phyloP scores from a whole-genome alignment of 92 coral and sea anemone genomes.

The Palythoa grandis region DNA sequence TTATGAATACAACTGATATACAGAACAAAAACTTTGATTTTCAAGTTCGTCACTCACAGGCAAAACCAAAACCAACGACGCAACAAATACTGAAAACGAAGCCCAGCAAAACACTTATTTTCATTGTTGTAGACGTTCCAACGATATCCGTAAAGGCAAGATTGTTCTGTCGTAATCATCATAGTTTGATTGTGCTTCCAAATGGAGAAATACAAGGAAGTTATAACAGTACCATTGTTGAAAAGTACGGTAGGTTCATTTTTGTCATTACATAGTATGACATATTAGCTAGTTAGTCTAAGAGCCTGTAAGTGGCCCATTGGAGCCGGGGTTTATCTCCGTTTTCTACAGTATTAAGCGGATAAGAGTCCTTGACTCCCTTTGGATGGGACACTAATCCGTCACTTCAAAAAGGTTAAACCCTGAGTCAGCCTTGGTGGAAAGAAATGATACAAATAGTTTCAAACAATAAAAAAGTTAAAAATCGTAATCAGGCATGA shows the following conservation, averaged over 20 bases:
- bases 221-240: not conserved
- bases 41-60: not conserved
- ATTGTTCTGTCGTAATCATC: slow-evolving; percentile 19
- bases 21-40: not conserved
- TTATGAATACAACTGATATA: not conserved
- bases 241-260: slow-evolving; percentile 17
- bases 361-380: too few relatives aligned
- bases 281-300: not conserved
- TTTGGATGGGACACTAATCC: too few relatives aligned
- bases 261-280: too few relatives aligned
- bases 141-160: slow-evolving; percentile 20
- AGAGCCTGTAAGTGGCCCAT: not conserved
- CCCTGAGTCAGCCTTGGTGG: too few relatives aligned
- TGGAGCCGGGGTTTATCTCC: too few relatives aligned
- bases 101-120: not conserved
- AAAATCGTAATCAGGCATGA: too few relatives aligned
- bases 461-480: too few relatives aligned
- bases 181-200: slow-evolving; percentile 34
- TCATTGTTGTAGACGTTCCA: slow-evolving; percentile 3
- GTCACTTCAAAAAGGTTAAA: too few relatives aligned
- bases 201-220: slow-evolving; percentile 25
- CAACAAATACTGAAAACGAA: not conserved
- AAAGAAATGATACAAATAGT: too few relatives aligned
- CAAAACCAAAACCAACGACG: slow-evolving; percentile 1
- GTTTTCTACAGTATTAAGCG: too few relatives aligned